A percentile compares a stretch with the other conserved stretches of the same genome.
Conservation (phyloP, 2,888 invertebrate species). For the Drosophila limbata region DNA sequence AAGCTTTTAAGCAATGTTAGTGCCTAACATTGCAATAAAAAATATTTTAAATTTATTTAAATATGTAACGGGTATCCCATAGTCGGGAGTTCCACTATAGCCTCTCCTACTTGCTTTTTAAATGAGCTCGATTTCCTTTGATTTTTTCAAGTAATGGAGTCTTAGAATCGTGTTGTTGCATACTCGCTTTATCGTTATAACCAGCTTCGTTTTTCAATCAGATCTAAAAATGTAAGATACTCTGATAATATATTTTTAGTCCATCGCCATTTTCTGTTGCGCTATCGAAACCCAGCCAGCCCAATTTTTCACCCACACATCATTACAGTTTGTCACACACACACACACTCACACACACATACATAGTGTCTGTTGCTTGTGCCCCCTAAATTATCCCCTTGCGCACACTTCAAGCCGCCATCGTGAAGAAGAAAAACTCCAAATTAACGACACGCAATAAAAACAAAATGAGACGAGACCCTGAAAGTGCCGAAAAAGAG, state of each 20-base stretch:
- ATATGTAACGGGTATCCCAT: too few species aligned
- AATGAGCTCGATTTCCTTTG: too few species aligned
- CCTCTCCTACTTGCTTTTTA: too few species aligned
- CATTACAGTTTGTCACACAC: slow-evolving; percentile 48
- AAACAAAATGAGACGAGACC: slow-evolving; percentile 63
- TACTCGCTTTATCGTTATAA: too few species aligned
- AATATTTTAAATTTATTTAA: too few species aligned
- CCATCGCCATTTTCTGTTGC: slow-evolving; percentile 48
- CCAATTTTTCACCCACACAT: slow-evolving; percentile 43
- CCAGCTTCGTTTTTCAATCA: background rate
- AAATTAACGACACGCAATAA: slow-evolving; percentile 71
- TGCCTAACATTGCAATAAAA: too few species aligned
- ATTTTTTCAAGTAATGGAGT: too few species aligned
- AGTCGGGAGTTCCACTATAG: too few species aligned
- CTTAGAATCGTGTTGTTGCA: too few species aligned
- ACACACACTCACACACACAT: slow-evolving; percentile 6
- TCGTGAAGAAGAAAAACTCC: slow-evolving; percentile 30
- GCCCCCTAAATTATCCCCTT: slow-evolving; percentile 2
- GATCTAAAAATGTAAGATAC: background rate
- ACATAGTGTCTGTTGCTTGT: background rate
- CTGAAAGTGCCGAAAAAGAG: slow-evolving; percentile 65
- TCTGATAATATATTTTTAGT: background rate
- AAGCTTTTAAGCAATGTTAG: too few species aligned
- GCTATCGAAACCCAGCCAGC: slow-evolving; percentile 22
- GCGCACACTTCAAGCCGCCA: slow-evolving; percentile 14